Percentiles rank a stretch among this genome's conserved stretches.
Evolutionary conservation across 2,888 invertebrate genomes (phyloP).

Genomic region (Cerastis leucographa): DNA sequence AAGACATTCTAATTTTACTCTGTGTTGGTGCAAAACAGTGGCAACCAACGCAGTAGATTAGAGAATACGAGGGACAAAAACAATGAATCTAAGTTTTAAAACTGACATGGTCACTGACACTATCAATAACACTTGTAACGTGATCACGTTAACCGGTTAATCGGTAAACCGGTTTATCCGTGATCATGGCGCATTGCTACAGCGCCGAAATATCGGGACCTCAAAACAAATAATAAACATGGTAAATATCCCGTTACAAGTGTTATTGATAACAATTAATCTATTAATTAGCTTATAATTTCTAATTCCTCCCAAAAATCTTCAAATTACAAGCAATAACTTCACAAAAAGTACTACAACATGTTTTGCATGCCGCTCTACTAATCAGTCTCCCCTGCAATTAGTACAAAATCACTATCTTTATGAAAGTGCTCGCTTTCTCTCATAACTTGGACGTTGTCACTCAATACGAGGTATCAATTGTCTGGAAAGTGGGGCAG

Average conservation of each 20-base stretch:
- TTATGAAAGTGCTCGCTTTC: constrained; percentile 58
- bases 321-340: not conserved
- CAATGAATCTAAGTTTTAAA: too few species aligned
- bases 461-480: constrained; percentile 72
- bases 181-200: too few species aligned
- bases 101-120: too few species aligned
- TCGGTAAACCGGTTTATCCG: too few species aligned
- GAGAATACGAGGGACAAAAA: not conserved
- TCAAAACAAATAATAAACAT: too few species aligned
- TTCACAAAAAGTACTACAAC: not conserved
- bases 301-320: not conserved
- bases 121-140: too few species aligned
- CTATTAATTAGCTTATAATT: not conserved
- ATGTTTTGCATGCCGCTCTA: constrained; percentile 31
- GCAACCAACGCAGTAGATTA: not conserved
- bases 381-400: constrained; percentile 24
- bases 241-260: too few species aligned
- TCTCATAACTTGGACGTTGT: constrained; percentile 51
- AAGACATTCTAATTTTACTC: not conserved
- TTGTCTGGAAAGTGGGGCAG: constrained; percentile 79
- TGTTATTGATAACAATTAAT: not conserved
- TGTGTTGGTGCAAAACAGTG: not conserved
- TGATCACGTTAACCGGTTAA: too few species aligned
- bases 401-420: constrained; percentile 38
- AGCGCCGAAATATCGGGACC: too few species aligned